Base-by-base conservation (phyloP, 2,888 invertebrate species). In the Hipparchia semele region DNA sequence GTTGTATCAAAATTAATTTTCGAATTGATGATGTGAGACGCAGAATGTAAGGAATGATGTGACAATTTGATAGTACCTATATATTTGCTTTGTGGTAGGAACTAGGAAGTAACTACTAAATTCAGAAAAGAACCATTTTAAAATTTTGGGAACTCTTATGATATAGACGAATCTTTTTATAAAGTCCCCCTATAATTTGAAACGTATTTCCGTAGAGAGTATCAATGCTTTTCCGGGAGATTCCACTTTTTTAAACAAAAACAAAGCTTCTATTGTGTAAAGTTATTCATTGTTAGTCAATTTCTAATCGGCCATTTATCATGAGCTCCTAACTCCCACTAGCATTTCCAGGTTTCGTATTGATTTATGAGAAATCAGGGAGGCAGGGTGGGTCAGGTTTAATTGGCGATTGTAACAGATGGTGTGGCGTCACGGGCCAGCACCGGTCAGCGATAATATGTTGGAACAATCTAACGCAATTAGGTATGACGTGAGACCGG, bases 401-500 rank as follows among this genome's bases (percentile, higher is more conserved):
- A 61, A 70, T 71, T 82, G 84, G 83, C 81, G 73, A 78, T 73
- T 68, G 75, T 72, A 76, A 75, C 70, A 78, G 79, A 78, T 77
- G 74, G 75, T 73, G 80, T 83, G 80, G 73, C 82, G 82, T 86
- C 85, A 86, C 80, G 79, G 83, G 83, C 75, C 83, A 81, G 77
- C 80, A 49, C 78, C 81, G 86, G 85, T 86, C 85, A 84, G 79
- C 78, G 79, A 83, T 84, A 83, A 84, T 82, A 80, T 85, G 85
- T 80, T 81, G 76, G 77, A 79, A 79, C 86, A 86, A 89, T 89
- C 80, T 86, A 78, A 82, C 77, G 82, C 85, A 90, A 90, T 90
- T 88, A 89, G 82, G 78, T 77, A 89, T 91, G 91, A 91, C 89
- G 90, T 85, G 86, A 88, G 81, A 78, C 58, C 58, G 56, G 13